Percentiles rank a stretch among this genome's conserved stretches.
Conservation (phyloP, 1,140 invertebrate species). For the Trachymyrmex septentrionalis region DNA sequence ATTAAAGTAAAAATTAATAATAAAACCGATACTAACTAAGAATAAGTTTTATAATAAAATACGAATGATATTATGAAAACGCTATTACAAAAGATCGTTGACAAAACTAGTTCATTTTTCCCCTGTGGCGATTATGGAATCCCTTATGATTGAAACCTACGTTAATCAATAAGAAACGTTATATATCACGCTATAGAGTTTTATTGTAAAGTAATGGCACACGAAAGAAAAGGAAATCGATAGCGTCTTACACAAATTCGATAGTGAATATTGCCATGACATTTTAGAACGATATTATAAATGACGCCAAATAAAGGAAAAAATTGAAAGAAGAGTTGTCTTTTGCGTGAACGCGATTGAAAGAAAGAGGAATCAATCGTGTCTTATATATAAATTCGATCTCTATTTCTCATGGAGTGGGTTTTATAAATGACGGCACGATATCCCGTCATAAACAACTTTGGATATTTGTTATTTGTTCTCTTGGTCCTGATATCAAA, state of each 20-base stretch:
- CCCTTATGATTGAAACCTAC: neutral
- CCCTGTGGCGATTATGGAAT: neutral
- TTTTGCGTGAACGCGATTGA: conserved; percentile 33
- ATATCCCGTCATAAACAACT: neutral
- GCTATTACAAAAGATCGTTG: neutral
- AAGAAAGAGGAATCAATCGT: conserved; percentile 10
- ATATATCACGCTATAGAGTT: neutral
- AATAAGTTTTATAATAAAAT: neutral
- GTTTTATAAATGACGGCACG: neutral
- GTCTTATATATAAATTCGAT: conserved; percentile 27
- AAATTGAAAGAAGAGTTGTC: conserved; percentile 15
- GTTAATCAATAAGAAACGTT: neutral
- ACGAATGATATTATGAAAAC: neutral
- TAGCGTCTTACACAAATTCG: conserved; percentile 16
- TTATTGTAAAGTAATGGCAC: neutral
- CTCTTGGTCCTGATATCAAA: too few species aligned
- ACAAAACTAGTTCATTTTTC: neutral
- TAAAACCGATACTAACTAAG: neutral
- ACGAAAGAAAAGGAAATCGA: neutral
- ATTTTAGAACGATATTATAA: conserved; percentile 10
- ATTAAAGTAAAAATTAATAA: neutral
- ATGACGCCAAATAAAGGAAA: neutral
- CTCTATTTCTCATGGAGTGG: neutral
- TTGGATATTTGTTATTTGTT: conserved; percentile 6
- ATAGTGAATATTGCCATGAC: conserved; percentile 2